Conservation (phyloP, 2,113 vertebrate species). For the Pseudonaja textilis region DNA sequence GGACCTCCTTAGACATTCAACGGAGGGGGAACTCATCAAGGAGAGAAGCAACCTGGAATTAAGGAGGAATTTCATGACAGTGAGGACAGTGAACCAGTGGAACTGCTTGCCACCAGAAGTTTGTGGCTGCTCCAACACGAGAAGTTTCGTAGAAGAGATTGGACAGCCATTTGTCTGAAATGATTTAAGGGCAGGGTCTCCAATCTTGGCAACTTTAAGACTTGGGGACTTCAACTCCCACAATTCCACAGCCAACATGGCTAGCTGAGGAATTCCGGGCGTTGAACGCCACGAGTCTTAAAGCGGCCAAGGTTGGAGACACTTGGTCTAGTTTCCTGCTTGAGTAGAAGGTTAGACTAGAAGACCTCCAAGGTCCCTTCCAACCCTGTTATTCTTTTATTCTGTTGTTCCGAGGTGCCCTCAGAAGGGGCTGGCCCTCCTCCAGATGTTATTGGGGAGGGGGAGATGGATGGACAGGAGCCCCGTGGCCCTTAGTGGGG, state of each 20-base stretch:
- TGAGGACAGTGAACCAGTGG: background rate
- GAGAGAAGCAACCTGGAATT: background rate
- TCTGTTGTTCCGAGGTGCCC: background rate
- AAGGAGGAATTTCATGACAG: background rate
- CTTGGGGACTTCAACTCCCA: too few relatives aligned
- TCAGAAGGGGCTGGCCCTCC: background rate
- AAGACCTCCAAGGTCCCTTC: background rate
- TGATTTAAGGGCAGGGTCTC: background rate
- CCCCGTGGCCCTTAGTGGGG: background rate
- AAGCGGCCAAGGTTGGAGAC: too few relatives aligned
- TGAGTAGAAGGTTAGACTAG: background rate
- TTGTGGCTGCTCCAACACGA: fast-evolving
- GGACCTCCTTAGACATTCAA: background rate
- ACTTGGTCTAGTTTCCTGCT: background rate
- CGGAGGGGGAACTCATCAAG: background rate
- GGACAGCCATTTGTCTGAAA: background rate
- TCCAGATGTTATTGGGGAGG: background rate
- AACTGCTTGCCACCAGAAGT: background rate
- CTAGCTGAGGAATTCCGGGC: too few relatives aligned
- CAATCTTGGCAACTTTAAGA: too few relatives aligned
- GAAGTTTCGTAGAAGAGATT: background rate
- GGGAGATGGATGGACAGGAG: background rate
- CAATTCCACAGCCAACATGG: too few relatives aligned
- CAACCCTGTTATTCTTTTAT: background rate
- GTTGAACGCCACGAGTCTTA: too few relatives aligned